phyloP scores from a whole-genome alignment of 2,888 invertebrate genomes.

The Tortrix viridana region DNA sequence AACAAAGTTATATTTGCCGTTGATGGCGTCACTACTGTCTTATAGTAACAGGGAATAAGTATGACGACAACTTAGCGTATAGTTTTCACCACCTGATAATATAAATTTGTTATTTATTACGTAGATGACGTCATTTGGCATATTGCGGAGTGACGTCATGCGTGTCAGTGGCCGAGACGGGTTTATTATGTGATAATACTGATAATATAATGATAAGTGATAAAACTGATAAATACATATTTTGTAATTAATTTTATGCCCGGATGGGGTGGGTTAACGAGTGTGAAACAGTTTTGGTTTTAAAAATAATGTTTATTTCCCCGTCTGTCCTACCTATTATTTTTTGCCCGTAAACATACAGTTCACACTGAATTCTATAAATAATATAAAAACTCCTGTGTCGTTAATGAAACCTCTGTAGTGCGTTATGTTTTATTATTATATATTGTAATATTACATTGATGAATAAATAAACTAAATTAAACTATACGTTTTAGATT shows the following conservation, averaged over 20 bases:
- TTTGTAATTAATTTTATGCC: slow-evolving; percentile 12
- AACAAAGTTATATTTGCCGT: background rate
- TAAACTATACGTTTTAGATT: too few species aligned
- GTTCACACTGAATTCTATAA: too few species aligned
- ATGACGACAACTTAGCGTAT: background rate
- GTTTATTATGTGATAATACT: slow-evolving; percentile 15
- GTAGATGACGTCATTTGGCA: slow-evolving; percentile 16
- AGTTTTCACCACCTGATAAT: background rate
- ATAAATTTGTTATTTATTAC: slow-evolving; percentile 6
- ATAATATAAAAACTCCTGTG: too few species aligned
- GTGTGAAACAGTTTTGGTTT: background rate
- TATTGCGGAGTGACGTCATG: slow-evolving; percentile 19
- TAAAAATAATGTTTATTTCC: too few species aligned
- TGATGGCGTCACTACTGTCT: background rate
- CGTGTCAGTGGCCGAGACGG: slow-evolving; percentile 7
- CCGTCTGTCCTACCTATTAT: too few species aligned
- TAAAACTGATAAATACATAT: slow-evolving; percentile 4
- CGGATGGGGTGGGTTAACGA: slow-evolving; percentile 6
- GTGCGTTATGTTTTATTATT: too few species aligned
- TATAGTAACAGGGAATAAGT: background rate
- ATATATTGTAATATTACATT: too few species aligned
- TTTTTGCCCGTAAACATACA: too few species aligned
- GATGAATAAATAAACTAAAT: too few species aligned
- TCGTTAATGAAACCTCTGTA: too few species aligned
- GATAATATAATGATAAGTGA: too few species aligned